These are phyloP conservation scores for Urocolius indicus DNA, from an alignment of 2,113 vertebrate genomes.

Conservation along the genomic window DNA sequence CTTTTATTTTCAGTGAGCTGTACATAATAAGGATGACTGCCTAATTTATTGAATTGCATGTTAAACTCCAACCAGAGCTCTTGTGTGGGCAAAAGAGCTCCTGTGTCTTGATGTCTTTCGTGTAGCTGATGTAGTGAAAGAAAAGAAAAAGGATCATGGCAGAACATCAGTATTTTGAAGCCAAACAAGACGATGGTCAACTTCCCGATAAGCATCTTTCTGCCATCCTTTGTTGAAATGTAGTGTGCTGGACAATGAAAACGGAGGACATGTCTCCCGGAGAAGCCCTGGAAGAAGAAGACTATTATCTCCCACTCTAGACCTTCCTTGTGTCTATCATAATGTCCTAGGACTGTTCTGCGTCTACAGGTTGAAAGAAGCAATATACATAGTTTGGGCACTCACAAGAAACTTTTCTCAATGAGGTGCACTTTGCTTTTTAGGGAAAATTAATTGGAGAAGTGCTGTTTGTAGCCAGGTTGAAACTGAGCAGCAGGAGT, in stretches of 20 bases:
- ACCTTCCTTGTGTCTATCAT: not conserved
- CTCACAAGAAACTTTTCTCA: not conserved
- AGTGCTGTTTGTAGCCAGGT: not conserved
- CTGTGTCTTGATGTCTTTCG: not conserved
- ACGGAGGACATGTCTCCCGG: not conserved
- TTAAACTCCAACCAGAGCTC: not conserved
- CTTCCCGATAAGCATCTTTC: not conserved
- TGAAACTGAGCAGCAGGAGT: not conserved
- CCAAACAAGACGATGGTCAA: not conserved
- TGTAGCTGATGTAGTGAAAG: not conserved
- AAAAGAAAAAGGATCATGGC: not conserved
- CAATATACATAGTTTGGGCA: not conserved
- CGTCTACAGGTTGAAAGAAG: not conserved
- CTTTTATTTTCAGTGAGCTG: not conserved
- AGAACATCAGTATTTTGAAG: not conserved
- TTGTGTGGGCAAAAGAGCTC: not conserved
- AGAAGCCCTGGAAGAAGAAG: not conserved
- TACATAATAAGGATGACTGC: not conserved
- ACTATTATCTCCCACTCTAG: not conserved
- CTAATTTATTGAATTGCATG: not conserved
- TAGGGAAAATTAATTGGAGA: not conserved
- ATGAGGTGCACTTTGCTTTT: not conserved
- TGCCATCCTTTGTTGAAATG: not conserved
- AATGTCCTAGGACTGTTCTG: not conserved
- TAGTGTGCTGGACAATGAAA: not conserved